Base-by-base conservation (phyloP, 2,797 vertebrate species). In the Tenualosa ilisha region DNA sequence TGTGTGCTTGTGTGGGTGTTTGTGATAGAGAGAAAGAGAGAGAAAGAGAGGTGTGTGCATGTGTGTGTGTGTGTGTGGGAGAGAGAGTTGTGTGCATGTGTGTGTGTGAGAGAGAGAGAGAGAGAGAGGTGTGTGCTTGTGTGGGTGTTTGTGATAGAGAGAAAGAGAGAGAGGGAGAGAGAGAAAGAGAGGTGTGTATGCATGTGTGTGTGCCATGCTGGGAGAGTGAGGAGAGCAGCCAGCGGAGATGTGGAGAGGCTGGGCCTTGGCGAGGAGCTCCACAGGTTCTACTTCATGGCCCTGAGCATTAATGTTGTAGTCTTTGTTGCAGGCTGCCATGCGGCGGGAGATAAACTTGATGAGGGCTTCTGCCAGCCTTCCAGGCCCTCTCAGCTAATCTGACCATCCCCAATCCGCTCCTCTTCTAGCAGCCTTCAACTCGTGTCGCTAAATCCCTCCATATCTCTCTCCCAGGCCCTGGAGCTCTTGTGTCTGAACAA, bases 321-420 rank as follows among this genome's bases (percentile, higher is more conserved):
- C 89, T 91, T 92, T 91, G 90, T 91, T 91, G 89, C 84, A 37
- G 84, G 72, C 91, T 91, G 91, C 90, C 91, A 92, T 91, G 91
- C 87, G 81, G 85, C 86, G 88, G 86, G 89, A 92, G 91, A 92
- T 91, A 91, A 92, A 91, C 86, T 90, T 89, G 89, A 91, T 82
- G 89, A 86, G 89, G 87, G 89, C 82, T 59, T 82, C 86, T 84
- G 85, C 88, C 68, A 89, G 89, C 63, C 90, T 91, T 91, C 91
- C 87, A 89, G 90, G 86, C 89, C 88, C 89, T 90, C 86, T 82
- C 86, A 83, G 84, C 89, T 92, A 92, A 92, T 91, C 91, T 90
- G 88, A 86, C 90, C 89, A 83, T 88, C 83, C 91, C 89, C 89
- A 90, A 89, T 87, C 85, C 88, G 86, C 90, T 89, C 89, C 87